Evolutionary conservation across 2,888 invertebrate species (phyloP).

Genomic region (Belgica antarctica): DNA sequence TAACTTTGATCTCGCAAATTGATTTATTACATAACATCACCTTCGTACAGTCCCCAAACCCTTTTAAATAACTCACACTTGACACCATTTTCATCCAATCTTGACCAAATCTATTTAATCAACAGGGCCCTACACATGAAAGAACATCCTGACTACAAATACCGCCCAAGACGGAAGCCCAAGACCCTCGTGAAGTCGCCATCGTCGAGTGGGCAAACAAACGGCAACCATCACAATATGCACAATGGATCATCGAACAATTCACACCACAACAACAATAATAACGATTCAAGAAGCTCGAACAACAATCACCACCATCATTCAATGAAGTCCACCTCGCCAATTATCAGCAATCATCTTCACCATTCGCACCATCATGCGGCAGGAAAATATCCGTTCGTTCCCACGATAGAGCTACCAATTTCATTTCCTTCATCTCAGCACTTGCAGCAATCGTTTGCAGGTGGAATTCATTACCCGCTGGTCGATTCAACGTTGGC

Average conservation of each 20-base stretch:
- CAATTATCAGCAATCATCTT: constrained; percentile 45
- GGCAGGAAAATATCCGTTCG: constrained; percentile 53
- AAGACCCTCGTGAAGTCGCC: constrained; percentile 72
- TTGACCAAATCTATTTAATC: too few relatives aligned
- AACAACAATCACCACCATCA: constrained; percentile 41
- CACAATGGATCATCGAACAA: constrained; percentile 45
- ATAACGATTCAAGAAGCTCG: constrained; percentile 34
- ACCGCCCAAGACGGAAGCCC: constrained; percentile 81
- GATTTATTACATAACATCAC: too few relatives aligned
- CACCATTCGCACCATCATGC: constrained; percentile 47
- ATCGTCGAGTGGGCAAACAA: constrained; percentile 49
- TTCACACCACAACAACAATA: constrained; percentile 37
- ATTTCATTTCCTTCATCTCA: constrained; percentile 42
- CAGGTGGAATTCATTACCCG: constrained; percentile 49
- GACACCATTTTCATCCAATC: too few relatives aligned
- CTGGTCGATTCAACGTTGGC: constrained; percentile 54
- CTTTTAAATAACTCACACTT: too few relatives aligned
- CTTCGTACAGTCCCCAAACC: too few relatives aligned
- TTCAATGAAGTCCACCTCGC: constrained; percentile 41
- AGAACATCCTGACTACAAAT: constrained; percentile 91
- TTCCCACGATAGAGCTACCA: constrained; percentile 39
- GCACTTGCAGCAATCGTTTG: constrained; percentile 34
- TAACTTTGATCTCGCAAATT: too few relatives aligned
- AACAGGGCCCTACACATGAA: constrained; percentile 88
- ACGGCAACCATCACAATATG: constrained; percentile 46